phyloP scores from a whole-genome alignment of 2,113 vertebrate species.

The Struthio camelus region DNA sequence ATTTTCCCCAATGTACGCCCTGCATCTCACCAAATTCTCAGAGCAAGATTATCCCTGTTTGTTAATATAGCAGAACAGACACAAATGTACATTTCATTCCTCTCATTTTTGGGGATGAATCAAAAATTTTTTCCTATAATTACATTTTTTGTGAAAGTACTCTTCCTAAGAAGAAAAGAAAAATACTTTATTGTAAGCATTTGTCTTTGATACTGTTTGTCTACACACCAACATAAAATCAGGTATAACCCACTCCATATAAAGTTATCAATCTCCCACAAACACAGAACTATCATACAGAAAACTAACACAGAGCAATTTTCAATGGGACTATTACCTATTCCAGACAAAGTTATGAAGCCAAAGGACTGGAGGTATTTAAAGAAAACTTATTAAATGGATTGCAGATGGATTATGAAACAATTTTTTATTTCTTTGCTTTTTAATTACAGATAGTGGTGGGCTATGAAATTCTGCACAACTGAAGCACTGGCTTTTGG shows the following conservation, averaged over 20 bases:
- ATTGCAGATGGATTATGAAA: neutral
- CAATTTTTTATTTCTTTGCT: neutral
- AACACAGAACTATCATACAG: neutral
- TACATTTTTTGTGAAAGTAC: neutral
- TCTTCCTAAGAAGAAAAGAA: neutral
- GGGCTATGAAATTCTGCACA: neutral
- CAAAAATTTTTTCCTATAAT: neutral
- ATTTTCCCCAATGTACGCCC: neutral
- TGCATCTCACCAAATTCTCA: neutral
- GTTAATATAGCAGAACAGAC: neutral
- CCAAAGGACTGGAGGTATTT: neutral
- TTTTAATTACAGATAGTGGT: neutral
- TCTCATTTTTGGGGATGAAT: neutral
- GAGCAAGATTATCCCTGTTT: neutral
- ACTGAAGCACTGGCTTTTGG: neutral
- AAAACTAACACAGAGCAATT: neutral
- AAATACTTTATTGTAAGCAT: too few species aligned
- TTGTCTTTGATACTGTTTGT: too few species aligned
- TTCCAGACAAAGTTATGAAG: neutral
- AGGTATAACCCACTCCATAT: neutral
- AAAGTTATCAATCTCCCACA: neutral
- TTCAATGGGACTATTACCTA: neutral
- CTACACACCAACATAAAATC: neutral
- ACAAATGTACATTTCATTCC: neutral
- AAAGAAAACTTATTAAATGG: neutral